Evolutionary conservation across 2,888 invertebrate genomes (phyloP), one percentile per base, ranked within the genome.

Genomic region (Aquatica leii): DNA sequence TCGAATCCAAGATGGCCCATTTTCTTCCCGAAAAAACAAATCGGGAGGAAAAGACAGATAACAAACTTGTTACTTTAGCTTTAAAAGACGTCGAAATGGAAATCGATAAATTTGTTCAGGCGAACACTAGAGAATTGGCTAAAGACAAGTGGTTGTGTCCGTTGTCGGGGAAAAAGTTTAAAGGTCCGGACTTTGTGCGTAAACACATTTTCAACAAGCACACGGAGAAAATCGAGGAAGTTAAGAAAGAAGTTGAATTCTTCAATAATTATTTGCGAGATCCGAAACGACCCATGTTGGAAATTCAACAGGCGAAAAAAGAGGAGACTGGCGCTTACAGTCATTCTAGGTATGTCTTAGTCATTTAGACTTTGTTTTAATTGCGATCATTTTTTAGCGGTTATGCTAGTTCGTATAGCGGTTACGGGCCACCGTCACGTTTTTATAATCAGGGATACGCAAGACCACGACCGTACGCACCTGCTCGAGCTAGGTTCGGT

Each of bases 61-160:
- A 73, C 1, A 82, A 82, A 73, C 71, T 82, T 3, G 72, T 82
- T 5, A 69, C 69, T 55, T 71, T 82, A 52, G 79, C 81, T 1
- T 66, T 82, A 40, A 82, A 82, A 69, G 87, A 88, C 71, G 83
- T 85, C 0, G 86, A 86, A 62, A 85, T 83, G 0, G 95, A 94
- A 82, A 92, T 97, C 0, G 97, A 98, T 76, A 96, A 96, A 80
- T 98, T 99, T 80, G 91, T 99, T 12, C 90, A 92, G 74, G 92
- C 96, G 0, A 99, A 99, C 80, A 97, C 97, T 0, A 95, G 98
- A 77, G 98, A 99, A 82, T 78, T 99, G 69, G 94, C 95, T 0
- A 97, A 97, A 79, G 99, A 98, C 80, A 99, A 99, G 76, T 99
- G 98, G 98, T 82, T 99, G 70, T 99, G 99, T 82, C 99, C 99